Evolutionary conservation across 2,888 invertebrate species (phyloP), one percentile per base, ranked within the genome.

Genomic region (Tupiocoris notatus): DNA sequence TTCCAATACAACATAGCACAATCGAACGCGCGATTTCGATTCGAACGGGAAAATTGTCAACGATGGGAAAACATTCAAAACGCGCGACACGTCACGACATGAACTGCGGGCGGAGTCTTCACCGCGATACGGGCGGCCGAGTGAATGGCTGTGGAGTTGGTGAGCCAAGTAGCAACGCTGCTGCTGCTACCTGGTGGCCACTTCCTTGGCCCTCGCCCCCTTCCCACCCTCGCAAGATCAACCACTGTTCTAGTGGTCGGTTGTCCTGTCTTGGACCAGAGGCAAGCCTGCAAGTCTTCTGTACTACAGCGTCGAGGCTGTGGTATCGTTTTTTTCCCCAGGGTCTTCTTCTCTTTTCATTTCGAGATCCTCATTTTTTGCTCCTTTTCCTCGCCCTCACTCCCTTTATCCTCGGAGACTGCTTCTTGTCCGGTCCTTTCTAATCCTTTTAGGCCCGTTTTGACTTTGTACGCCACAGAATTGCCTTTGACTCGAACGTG

Each of bases 121-220:
- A 39, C 39, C 39, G 39, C 39, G 39, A 12, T 54, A 62, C 73
- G 25, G 63, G 73, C 57, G 61, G 23, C 39, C 39, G 73, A 73
- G 73, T 73, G 73, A 73, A 73, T 73, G 73, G 73, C 73, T 73
- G 61, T 22, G 73, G 39, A 62, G 20, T 39, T 62, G 73, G 62
- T 61, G 73, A 73, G 73, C 39, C 39, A 39, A 39, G 73, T 73
- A 73, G 73, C 73, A 61, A 18, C 73, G 63, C 73, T 73, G 73
- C 73, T 73, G 73, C 73, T 73, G 73, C 73, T 73, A 73, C 73
- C 73, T 73, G 73, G 73, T 73, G 73, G 73, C 73, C 62, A 62
- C 21, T 62, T 62, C 22, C 20, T 20, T 24, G 61, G 39, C 73
- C 71, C 54, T 62, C 63, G 20, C 22, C 21, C 63, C 21, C 17